Evolutionary conservation across 2,888 invertebrate species (phyloP), one percentile per base, ranked within the genome.

Genomic region (Pandemis corylana): DNA sequence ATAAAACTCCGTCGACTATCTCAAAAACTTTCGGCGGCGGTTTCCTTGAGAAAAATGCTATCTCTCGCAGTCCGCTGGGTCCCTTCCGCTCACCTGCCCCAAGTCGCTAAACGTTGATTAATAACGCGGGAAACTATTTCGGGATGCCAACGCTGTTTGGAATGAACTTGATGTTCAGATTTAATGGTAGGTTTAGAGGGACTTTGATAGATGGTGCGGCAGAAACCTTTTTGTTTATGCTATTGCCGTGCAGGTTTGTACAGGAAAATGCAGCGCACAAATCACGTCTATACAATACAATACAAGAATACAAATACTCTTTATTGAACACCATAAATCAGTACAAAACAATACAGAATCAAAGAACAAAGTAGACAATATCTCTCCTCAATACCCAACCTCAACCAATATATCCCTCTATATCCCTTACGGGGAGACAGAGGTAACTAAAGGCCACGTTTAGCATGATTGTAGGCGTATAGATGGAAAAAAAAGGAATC

Each of bases 21-120:
- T 68, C 53, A 53, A 68, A 72, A 73, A 73, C 59, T 65, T 62
- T 42, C 41, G 28, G 28, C 66, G 65, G 70, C 65, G 61, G 51
- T 46, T 41, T 6, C 20, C 56, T 70, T n/a, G 41, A 72, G 68
- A 68, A 72, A 71, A 72, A 61, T 51, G 20, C 66, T 76, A 76
- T 76, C 76, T 76, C 76, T 76, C 53, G 53, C 72, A 13, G 36
- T 7, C 72, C 62, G 65, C 13, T 68, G 76, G 67, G 70, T 70
- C 68, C 41, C 70, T 75, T 75, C 74, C 72, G 64, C 72, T 66
- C 66, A 76, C 76, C 76, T 76, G 76, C 72, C 53, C 41, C 72
- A 20, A 76, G 72, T 76, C 68, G 42, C 51, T 51, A 69, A 68
- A 56, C 68, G 68, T 61, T 66, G 76, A 76, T 72, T 76, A 72